These are phyloP conservation scores for Coleophora deauratella DNA, from an alignment of 2,888 invertebrate genomes.

Conservation along the genomic window DNA sequence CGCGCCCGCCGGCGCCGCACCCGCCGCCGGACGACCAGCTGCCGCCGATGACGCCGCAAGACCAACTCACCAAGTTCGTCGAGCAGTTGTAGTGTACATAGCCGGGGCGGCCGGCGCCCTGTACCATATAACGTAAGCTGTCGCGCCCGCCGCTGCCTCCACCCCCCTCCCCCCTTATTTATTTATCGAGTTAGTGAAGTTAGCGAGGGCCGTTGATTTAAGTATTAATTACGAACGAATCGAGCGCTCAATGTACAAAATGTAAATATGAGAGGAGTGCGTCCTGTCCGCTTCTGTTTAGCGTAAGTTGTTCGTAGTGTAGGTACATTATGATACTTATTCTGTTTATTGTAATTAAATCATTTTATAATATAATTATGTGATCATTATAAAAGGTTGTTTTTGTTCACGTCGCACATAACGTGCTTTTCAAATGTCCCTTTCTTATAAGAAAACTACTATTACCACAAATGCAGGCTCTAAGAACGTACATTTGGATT, in stretches of 20 bases:
- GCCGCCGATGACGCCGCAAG: slow-evolving; percentile 90
- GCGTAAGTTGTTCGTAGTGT: slow-evolving; percentile 74
- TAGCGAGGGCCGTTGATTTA: slow-evolving; percentile 54
- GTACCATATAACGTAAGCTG: slow-evolving; percentile 44
- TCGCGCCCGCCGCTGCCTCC: slow-evolving; percentile 25
- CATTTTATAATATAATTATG: slow-evolving; percentile 76
- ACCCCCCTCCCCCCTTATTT: slow-evolving; percentile 50
- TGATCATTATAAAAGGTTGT: slow-evolving; percentile 69
- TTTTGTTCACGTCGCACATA: slow-evolving; percentile 34
- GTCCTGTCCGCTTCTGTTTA: slow-evolving; percentile 72
- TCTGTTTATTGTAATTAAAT: slow-evolving; percentile 76
- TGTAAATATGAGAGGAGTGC: slow-evolving; percentile 73
- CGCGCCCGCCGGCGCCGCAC: slow-evolving; percentile 72
- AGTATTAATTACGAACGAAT: slow-evolving; percentile 69
- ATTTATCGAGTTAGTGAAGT: slow-evolving; percentile 39
- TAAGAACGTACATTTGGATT: too few relatives aligned
- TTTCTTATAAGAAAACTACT: neutral
- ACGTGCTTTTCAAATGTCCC: slow-evolving; percentile 3
- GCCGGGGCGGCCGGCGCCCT: slow-evolving; percentile 34
- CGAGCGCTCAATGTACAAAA: slow-evolving; percentile 75
- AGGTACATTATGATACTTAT: slow-evolving; percentile 75
- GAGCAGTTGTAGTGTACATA: slow-evolving; percentile 91
- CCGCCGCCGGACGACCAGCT: slow-evolving; percentile 80
- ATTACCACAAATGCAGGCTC: too few relatives aligned
- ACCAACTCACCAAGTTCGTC: slow-evolving; percentile 96